Percentiles rank a stretch among this genome's conserved stretches.
phyloP scores from a whole-genome alignment of 2,888 invertebrate genomes.

The Rhimphoctona megacephalus region DNA sequence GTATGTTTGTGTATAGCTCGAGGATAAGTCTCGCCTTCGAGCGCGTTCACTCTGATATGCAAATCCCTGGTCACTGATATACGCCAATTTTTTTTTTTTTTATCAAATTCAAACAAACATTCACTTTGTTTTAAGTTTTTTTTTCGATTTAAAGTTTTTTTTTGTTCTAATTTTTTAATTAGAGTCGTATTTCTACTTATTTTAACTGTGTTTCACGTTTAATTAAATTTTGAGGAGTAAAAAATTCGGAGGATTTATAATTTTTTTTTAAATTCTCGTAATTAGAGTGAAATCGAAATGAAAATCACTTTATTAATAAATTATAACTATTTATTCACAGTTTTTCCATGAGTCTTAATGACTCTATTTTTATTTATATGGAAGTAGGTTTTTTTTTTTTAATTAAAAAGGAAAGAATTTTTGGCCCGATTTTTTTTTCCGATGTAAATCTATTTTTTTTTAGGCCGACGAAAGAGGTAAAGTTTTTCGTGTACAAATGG shows the following conservation, averaged over 20 bases:
- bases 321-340: too few species aligned
- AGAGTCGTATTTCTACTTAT: not conserved
- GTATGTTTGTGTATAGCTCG: not conserved
- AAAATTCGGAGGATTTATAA: not conserved
- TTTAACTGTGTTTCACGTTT: not conserved
- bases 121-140: not conserved
- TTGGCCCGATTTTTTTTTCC: not conserved
- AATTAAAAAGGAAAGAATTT: not conserved
- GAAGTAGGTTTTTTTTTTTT: too few species aligned
- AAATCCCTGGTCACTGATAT: conserved; percentile 26
- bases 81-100: conserved; percentile 9
- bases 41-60: not conserved
- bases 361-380: too few species aligned
- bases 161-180: not conserved
- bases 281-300: not conserved
- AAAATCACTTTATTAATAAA: too few species aligned
- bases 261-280: not conserved
- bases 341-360: too few species aligned
- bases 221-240: not conserved
- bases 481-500: not conserved
- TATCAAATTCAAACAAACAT: not conserved
- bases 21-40: not conserved
- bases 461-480: not conserved
- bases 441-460: not conserved
- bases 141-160: not conserved